A percentile compares a stretch with the other conserved stretches of the same genome.
Evolutionary conservation across 2,888 invertebrate genomes (phyloP).

Genomic region (Euzophera pinguis): DNA sequence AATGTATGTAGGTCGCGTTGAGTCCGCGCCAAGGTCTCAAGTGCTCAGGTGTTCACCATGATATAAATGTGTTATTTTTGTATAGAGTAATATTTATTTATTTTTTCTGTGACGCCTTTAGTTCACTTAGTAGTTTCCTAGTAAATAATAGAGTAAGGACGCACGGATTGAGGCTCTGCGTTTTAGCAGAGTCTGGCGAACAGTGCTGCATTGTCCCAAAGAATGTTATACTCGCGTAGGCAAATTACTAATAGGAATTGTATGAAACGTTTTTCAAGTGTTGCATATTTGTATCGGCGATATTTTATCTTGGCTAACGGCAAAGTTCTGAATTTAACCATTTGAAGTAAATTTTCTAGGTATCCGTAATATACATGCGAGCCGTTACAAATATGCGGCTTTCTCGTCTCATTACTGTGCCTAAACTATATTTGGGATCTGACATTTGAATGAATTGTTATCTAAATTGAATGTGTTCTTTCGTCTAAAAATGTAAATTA

Average conservation of each 20-base stretch:
- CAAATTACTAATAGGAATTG: conserved; percentile 40
- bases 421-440: conserved; percentile 43
- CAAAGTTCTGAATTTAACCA: not conserved
- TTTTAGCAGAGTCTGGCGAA: conserved; percentile 72
- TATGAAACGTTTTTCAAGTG: conserved; percentile 32
- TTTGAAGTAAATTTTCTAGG: not conserved
- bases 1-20: conserved; percentile 10
- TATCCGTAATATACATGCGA: not conserved
- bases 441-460: conserved; percentile 37
- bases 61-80: conserved; percentile 72
- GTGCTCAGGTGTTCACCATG: conserved; percentile 73
- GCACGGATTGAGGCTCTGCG: conserved; percentile 71
- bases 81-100: conserved; percentile 78
- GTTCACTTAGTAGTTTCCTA: conserved; percentile 62
- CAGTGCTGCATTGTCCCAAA: conserved; percentile 75
- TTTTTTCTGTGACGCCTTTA: conserved; percentile 61
- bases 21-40: conserved; percentile 43
- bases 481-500: conserved; percentile 42
- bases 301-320: not conserved
- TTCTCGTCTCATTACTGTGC: conserved; percentile 28
- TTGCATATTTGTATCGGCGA: conserved; percentile 18
- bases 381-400: conserved; percentile 1
- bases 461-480: conserved; percentile 31
- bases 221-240: conserved; percentile 66
- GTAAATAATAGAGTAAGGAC: conserved; percentile 66